Conservation (phyloP, 2,797 vertebrate species). For the Pipistrellus kuhlii region DNA sequence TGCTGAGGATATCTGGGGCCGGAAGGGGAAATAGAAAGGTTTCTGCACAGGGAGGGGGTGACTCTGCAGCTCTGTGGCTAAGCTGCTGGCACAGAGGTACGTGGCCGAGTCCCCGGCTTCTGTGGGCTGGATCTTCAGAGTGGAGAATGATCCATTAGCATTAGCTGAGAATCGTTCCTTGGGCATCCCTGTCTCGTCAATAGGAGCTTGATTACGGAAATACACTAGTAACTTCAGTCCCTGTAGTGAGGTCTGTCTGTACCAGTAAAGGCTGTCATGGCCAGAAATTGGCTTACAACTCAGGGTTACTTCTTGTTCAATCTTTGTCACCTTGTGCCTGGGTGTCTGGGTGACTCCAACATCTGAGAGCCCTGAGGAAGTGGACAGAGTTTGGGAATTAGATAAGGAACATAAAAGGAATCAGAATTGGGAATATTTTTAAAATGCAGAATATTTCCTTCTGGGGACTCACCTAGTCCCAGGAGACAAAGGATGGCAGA, state of each 20-base stretch:
- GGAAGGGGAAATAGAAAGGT: background rate
- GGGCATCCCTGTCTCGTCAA: background rate
- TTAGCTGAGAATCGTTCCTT: background rate
- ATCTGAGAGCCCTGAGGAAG: background rate
- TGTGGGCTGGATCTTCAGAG: conserved; percentile 26
- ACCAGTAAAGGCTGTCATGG: background rate
- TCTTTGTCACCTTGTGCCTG: background rate
- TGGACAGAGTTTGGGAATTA: background rate
- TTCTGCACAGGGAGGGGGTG: background rate
- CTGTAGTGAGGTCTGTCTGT: background rate
- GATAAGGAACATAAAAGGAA: background rate
- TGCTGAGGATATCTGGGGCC: background rate
- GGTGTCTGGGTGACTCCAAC: conserved; percentile 43
- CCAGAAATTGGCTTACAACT: background rate
- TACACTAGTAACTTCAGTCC: background rate
- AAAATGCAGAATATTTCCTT: background rate
- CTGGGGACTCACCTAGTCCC: background rate
- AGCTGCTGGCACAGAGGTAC: conserved; percentile 60
- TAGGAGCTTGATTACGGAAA: accelerated
- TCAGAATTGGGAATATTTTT: background rate
- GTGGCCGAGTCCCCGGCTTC: background rate
- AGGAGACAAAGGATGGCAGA: background rate
- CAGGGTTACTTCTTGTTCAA: background rate
- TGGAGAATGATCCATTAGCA: accelerated
- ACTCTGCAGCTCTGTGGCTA: background rate